phyloP scores from a whole-genome alignment of 2,888 invertebrate species.

The Cerastis rubricosa region DNA sequence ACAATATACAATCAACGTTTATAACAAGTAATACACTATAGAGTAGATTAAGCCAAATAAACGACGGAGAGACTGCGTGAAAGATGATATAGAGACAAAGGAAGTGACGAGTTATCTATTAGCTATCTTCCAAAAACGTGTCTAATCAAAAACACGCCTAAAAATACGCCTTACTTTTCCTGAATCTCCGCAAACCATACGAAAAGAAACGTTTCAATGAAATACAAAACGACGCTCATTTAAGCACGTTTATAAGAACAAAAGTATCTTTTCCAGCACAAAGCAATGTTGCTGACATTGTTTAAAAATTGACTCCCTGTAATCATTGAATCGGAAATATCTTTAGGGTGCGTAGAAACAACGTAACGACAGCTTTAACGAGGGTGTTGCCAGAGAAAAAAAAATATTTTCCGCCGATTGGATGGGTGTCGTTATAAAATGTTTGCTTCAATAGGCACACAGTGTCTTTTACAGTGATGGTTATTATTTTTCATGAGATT shows the following conservation, averaged over 20 bases:
- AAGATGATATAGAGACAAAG: background rate
- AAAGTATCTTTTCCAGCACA: slow-evolving; percentile 53
- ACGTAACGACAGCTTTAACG: slow-evolving; percentile 72
- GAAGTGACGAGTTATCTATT: background rate
- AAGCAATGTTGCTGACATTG: slow-evolving; percentile 59
- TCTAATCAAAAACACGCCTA: background rate
- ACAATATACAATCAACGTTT: background rate
- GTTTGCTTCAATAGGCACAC: slow-evolving; percentile 68
- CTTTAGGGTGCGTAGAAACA: slow-evolving; percentile 70
- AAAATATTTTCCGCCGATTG: slow-evolving; percentile 72
- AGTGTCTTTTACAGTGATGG: slow-evolving; percentile 54
- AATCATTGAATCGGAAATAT: slow-evolving; percentile 72
- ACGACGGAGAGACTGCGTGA: background rate
- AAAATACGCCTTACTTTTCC: slow-evolving; percentile 12
- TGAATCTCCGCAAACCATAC: slow-evolving; percentile 7
- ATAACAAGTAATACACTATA: background rate
- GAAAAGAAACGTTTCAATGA: slow-evolving; percentile 20
- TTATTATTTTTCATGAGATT: slow-evolving; percentile 57
- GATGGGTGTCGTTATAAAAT: slow-evolving; percentile 78
- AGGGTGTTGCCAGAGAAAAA: slow-evolving; percentile 71
- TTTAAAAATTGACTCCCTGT: slow-evolving; percentile 71
- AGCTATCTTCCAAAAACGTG: background rate
- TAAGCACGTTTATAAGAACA: slow-evolving; percentile 39
- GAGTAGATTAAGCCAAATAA: background rate
- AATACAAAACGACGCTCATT: slow-evolving; percentile 28